Percentiles rank a stretch among this genome's conserved stretches.
Evolutionary conservation across 1,140 invertebrate species (phyloP).

Genomic region (Hylaeus anthracinus): DNA sequence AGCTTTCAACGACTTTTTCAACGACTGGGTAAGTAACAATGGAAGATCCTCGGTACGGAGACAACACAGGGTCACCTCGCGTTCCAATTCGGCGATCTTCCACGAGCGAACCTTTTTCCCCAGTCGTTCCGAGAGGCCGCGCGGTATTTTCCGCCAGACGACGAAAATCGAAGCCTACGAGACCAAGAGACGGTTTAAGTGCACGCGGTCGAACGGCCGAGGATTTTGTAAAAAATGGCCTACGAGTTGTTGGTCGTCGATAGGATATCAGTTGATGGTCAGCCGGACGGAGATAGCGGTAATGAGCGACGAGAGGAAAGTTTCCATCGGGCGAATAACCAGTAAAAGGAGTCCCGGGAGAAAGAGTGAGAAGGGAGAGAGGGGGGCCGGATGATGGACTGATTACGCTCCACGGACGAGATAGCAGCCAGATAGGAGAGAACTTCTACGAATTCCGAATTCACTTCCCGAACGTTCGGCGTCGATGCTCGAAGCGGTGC

Average conservation of each 20-base stretch:
- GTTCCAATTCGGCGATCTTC: background rate
- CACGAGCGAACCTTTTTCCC: too few relatives aligned
- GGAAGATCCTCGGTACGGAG: background rate
- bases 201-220: conserved; percentile 7
- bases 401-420: conserved; percentile 57
- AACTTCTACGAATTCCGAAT: conserved; percentile 60
- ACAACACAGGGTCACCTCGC: background rate
- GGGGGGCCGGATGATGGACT: conserved; percentile 59
- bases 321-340: conserved; percentile 72
- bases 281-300: conserved; percentile 68
- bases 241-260: conserved; percentile 57
- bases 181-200: conserved; percentile 13
- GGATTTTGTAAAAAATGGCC: conserved; percentile 42
- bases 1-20: too few relatives aligned
- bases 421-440: conserved; percentile 52
- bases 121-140: too few relatives aligned
- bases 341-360: conserved; percentile 57
- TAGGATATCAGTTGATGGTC: conserved; percentile 71
- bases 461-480: conserved; percentile 34
- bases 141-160: background rate
- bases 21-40: too few relatives aligned
- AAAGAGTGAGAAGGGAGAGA: background rate
- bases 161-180: conserved; percentile 9
- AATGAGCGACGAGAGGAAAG: conserved; percentile 72
- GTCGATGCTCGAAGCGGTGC: background rate